Percentiles rank a stretch among this genome's conserved stretches.
phyloP scores from a whole-genome alignment of 2,113 vertebrate genomes.

The Agelaius tricolor region DNA sequence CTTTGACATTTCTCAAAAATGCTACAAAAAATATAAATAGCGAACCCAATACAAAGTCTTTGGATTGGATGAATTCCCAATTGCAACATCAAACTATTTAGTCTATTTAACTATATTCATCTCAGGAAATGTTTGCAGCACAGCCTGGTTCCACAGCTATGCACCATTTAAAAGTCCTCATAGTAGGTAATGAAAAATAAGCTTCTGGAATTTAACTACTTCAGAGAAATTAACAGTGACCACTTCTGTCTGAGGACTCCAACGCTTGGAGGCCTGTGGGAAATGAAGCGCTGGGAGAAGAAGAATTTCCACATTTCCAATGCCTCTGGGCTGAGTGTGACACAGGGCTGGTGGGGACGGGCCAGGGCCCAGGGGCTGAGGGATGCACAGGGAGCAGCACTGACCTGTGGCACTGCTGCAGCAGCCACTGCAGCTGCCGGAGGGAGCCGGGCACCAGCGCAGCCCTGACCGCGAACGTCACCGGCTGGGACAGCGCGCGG shows the following conservation, averaged over 20 bases:
- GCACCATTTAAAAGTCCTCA: background rate
- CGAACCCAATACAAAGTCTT: background rate
- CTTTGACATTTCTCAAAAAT: background rate
- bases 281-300: fast-evolving
- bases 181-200: background rate
- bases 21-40: background rate
- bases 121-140: background rate
- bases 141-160: background rate
- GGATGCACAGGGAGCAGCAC: background rate
- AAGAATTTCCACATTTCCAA: fast-evolving
- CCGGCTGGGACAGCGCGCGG: background rate
- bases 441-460: background rate
- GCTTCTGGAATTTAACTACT: background rate
- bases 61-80: background rate
- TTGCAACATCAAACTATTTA: background rate
- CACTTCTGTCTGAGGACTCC: background rate
- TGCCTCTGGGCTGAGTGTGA: fast-evolving
- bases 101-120: background rate
- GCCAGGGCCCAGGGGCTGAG: background rate
- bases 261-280: background rate
- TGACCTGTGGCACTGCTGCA: background rate
- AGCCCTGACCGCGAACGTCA: fast-evolving
- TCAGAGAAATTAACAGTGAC: background rate
- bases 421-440: background rate
- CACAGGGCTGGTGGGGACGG: no score